These are phyloP conservation scores for Tigriopus japonicus DNA, from an alignment of 1,140 invertebrate genomes.

Conservation along the genomic window DNA sequence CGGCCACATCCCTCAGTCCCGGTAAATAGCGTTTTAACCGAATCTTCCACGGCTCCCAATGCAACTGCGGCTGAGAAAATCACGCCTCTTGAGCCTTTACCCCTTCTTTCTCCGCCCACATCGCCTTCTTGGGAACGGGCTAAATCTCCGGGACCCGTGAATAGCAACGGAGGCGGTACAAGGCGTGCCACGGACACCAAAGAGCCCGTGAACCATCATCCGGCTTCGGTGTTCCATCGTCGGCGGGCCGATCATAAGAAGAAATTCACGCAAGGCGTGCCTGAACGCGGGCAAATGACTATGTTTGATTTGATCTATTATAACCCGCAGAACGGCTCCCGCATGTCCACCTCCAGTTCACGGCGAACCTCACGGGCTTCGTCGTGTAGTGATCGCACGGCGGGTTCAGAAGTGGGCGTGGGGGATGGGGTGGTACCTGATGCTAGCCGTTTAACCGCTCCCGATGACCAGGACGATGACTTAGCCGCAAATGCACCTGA, in stretches of 20 bases:
- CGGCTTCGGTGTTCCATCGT: slow-evolving; percentile 14
- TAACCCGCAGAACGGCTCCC: slow-evolving; percentile 37
- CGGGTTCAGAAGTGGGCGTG: neutral
- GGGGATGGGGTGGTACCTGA: neutral
- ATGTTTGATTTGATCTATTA: slow-evolving; percentile 82
- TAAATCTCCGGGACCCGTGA: too few species aligned
- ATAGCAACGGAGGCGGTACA: too few species aligned
- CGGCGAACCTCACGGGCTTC: neutral
- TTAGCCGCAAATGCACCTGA: neutral
- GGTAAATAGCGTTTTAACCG: too few species aligned
- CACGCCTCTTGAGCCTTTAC: too few species aligned
- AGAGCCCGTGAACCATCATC: too few species aligned
- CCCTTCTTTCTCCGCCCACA: too few species aligned
- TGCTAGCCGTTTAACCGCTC: neutral
- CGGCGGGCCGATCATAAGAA: slow-evolving; percentile 32
- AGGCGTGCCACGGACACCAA: too few species aligned
- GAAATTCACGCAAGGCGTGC: slow-evolving; percentile 33
- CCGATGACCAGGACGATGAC: neutral
- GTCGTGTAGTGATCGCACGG: neutral
- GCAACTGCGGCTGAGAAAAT: too few species aligned
- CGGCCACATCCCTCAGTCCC: too few species aligned
- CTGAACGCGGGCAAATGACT: slow-evolving; percentile 47
- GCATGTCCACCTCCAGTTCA: slow-evolving; percentile 9
- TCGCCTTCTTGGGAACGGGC: too few species aligned
- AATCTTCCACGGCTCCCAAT: too few species aligned